A percentile compares a stretch with the other conserved stretches of the same genome.
Evolutionary conservation across 2,888 invertebrate species (phyloP).

Genomic region (Tolmerus cingulatus): DNA sequence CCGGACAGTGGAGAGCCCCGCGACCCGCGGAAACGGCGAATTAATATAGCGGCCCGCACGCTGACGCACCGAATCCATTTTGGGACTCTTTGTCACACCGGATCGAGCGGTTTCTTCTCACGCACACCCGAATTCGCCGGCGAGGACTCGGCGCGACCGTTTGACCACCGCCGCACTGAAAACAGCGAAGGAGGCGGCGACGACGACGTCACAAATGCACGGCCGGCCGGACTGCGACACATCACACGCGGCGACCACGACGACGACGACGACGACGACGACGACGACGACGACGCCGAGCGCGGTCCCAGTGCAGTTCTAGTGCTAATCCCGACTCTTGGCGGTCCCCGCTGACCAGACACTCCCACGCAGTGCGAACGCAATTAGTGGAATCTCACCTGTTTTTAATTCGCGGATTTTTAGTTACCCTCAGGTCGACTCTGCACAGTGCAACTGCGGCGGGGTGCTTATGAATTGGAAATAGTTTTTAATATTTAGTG

Average conservation of each 20-base stretch:
- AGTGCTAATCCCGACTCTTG: not conserved
- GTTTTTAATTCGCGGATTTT: not conserved
- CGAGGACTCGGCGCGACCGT: not conserved
- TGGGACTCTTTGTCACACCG: not conserved
- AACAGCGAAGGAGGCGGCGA: not conserved
- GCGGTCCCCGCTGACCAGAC: not conserved
- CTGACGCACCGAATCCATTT: not conserved
- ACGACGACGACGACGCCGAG: too few relatives aligned
- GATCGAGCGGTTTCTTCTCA: slow-evolving; percentile 12
- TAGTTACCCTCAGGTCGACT: not conserved
- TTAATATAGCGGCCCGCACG: not conserved
- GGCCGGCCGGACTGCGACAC: not conserved
- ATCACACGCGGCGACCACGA: not conserved
- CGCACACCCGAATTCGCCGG: not conserved
- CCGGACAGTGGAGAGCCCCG: not conserved
- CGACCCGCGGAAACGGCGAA: not conserved
- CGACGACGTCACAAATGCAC: not conserved
- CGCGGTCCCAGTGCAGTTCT: not conserved
- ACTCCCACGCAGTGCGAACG: not conserved
- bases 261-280: too few relatives aligned
- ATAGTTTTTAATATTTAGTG: not conserved
- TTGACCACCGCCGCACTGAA: not conserved
- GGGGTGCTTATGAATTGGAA: not conserved
- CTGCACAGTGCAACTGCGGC: not conserved
- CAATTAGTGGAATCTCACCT: not conserved